Base-by-base conservation (phyloP, 2,888 invertebrate species). In the Hylaea fasciaria region DNA sequence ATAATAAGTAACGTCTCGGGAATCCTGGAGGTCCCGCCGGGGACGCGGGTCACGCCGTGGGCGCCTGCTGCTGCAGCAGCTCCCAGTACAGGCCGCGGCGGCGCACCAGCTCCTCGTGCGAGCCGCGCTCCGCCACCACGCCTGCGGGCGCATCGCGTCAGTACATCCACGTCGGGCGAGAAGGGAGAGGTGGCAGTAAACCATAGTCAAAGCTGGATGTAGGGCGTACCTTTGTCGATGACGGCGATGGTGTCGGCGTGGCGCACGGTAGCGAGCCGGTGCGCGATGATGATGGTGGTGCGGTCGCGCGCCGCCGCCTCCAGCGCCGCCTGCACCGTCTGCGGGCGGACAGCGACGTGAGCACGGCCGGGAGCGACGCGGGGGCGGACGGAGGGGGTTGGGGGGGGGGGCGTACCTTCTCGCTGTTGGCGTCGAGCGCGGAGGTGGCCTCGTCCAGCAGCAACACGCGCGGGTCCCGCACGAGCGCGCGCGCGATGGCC, bases 201-300 rank as follows among this genome's bases (percentile, higher is more conserved):
- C n/a, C n/a, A n/a, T n/a, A n/a, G n/a, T n/a, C n/a, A n/a, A n/a
- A n/a, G n/a, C n/a, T n/a, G n/a, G n/a, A n/a, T n/a, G n/a, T n/a
- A n/a, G 5, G 22, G 22, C n/a, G 53, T 66, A 71, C 98, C 98
- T 72, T 94, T 93, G 67, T 96, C 94, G 0, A 98, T 88, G 13
- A 98, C 97, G 71, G 95, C 95, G 69, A 98, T 98, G 76, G 95
- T 87, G 86, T 98, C 95, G 0, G 96, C 96, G 81, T 96, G 95
- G 58, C 95, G 93, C 53, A 97, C 95, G 4, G 97, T 97, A 35
- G 96, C 96, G 60, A 98, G 93, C 9, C 97, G 93, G 88, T 98
- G 97, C 17, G 97, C 97, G 74, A 98, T 96, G 46, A 96, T 95
- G 45, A 98, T 93, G 63, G 96, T 96, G 1, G 97, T 97, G 52